Evolutionary conservation across 1,140 invertebrate species (phyloP).

Genomic region (Heterodera schachtii): DNA sequence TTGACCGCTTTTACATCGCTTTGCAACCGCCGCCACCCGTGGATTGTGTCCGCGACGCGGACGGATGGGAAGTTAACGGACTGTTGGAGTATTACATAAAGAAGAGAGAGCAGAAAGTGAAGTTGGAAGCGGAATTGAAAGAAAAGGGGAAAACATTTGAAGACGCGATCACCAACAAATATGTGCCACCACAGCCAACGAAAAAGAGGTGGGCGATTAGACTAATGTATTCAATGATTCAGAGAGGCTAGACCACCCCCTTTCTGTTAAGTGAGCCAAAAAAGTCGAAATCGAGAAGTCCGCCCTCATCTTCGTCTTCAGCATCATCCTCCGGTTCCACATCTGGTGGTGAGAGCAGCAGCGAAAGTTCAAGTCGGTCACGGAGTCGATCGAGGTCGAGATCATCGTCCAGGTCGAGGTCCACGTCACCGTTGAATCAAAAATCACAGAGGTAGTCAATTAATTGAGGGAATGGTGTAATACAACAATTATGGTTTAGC

Average conservation of each 20-base stretch:
- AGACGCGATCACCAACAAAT: constrained; percentile 50
- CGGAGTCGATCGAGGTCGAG: constrained; percentile 20
- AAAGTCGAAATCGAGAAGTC: not conserved
- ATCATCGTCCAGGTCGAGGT: constrained; percentile 18
- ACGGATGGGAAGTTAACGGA: constrained; percentile 51
- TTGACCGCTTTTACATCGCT: constrained; percentile 48
- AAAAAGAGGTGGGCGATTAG: not conserved
- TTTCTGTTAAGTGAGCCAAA: not conserved
- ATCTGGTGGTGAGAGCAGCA: constrained; percentile 19
- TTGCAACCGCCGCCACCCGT: constrained; percentile 28
- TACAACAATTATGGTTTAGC: constrained; percentile 4
- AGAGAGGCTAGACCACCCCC: no score
- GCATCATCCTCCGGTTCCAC: not conserved
- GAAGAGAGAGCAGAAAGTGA: constrained; percentile 34
- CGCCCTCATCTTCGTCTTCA: constrained; percentile 2
- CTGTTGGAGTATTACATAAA: constrained; percentile 43
- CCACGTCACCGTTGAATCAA: not conserved
- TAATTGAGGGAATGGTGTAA: not conserved
- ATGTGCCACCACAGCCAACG: constrained; percentile 22
- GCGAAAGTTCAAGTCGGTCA: constrained; percentile 26
- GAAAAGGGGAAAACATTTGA: constrained; percentile 50
- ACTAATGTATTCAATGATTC: not conserved
- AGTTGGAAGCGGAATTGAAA: constrained; percentile 43
- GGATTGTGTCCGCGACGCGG: constrained; percentile 29
- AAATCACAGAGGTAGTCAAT: constrained; percentile 12